Percentiles rank a stretch among this genome's conserved stretches.
Evolutionary conservation across 1,140 invertebrate species (phyloP).

Genomic region (Anoplolepis gracilipes): DNA sequence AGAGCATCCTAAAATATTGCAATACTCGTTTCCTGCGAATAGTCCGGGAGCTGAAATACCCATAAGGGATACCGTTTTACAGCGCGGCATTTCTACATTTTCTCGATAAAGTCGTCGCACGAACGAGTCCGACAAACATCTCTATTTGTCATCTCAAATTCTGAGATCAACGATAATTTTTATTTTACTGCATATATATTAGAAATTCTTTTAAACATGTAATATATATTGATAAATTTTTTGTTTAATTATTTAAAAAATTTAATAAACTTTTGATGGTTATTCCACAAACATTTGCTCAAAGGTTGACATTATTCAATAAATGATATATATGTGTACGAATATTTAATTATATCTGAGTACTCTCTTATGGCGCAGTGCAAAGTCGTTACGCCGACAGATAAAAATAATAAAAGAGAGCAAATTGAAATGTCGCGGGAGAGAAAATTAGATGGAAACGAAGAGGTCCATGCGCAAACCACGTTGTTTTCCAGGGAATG

Average conservation of each 20-base stretch:
- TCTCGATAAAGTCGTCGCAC: constrained; percentile 10
- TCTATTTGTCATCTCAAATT: not conserved
- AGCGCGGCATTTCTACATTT: constrained; percentile 32
- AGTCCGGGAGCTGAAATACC: constrained; percentile 37
- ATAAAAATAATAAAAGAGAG: constrained; percentile 64
- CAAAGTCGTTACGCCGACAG: constrained; percentile 35
- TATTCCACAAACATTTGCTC: not conserved
- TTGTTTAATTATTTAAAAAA: not conserved
- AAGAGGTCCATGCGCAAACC: constrained; percentile 22
- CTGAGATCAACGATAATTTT: not conserved
- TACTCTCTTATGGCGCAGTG: not conserved
- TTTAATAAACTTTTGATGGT: not conserved
- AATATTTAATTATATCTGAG: constrained; percentile 59
- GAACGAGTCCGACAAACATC: not conserved
- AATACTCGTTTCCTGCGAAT: constrained; percentile 50
- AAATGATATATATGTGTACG: not conserved
- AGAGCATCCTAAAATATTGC: constrained; percentile 65
- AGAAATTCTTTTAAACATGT: not conserved
- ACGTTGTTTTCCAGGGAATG: constrained; percentile 70
- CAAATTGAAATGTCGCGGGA: constrained; percentile 66
- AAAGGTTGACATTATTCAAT: not conserved
- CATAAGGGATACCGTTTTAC: constrained; percentile 53
- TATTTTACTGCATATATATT: not conserved
- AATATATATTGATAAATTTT: not conserved
- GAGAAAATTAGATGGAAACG: constrained; percentile 40